These are phyloP conservation scores for Etheostoma nigrum DNA, from an alignment of 2,797 vertebrate species.

Conservation along the genomic window DNA sequence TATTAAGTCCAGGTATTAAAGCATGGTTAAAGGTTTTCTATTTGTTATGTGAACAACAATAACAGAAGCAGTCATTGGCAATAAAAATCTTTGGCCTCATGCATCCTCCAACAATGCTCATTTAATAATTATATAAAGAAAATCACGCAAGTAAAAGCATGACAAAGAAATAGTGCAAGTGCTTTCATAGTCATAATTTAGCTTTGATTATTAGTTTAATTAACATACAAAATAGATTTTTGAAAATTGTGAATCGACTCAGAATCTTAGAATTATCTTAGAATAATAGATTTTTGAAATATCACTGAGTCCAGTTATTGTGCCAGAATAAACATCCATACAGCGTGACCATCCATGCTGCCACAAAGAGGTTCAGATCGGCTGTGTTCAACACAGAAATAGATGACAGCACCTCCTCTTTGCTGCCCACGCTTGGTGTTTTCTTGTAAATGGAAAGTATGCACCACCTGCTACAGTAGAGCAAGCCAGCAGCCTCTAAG, in stretches of 20 bases:
- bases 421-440: constrained; percentile 76
- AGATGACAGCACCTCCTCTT: constrained; percentile 76
- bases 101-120: no score
- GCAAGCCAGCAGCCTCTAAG: constrained; percentile 76
- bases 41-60: no score
- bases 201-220: constrained; percentile 9
- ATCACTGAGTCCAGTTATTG: neutral
- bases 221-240: neutral
- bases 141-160: no score
- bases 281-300: constrained; percentile 8
- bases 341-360: constrained; percentile 44
- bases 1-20: neutral
- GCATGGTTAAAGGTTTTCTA: no score
- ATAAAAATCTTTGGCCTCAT: no score
- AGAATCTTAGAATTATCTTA: neutral
- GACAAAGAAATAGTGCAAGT: no score
- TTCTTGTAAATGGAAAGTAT: constrained; percentile 77
- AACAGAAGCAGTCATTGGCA: no score
- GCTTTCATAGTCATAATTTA: neutral
- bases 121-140: no score
- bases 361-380: constrained; percentile 55
- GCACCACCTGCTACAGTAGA: constrained; percentile 78
- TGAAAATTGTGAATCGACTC: constrained; percentile 11
- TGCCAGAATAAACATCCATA: constrained; percentile 41
- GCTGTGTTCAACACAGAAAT: constrained; percentile 60